Evolutionary conservation across 1,140 invertebrate genomes (phyloP), one percentile per base, ranked within the genome.

Genomic region (Microplitis demolitor): DNA sequence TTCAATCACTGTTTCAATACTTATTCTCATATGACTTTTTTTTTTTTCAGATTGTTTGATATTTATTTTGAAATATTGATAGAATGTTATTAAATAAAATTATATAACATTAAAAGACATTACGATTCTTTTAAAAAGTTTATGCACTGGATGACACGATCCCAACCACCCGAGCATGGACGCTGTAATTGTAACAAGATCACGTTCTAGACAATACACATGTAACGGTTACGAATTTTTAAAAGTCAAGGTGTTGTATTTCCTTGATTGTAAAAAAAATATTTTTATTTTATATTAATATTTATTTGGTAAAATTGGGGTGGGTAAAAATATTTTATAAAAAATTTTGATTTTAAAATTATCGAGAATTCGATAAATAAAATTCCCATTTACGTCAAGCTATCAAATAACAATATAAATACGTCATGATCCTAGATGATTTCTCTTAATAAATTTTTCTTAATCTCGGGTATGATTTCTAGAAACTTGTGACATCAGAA

Each of bases 171-270:
- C 45, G 24, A 50, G 63, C 16, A 66, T 54, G 4, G 24, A 14
- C n/a, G 4, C 5, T 54, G 53, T 16, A 11, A 37, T 50, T 14
- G 14, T 66, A 66, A 66, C 50, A 66, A 66, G 24, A 51, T 66
- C 45, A 14, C 63, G 63, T 66, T 66, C 63, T 66, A 66, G 63
- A 39, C 45, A 53, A 13, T 66, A 51, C 63, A 50, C 63, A 66
- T 39, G 16, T 53, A 16, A 66, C 45, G 63, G 63, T 53, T 66
- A 39, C 16, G 24, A 66, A 66, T 34, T 66, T 33, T 63, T 24
- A 24, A 63, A 63, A 34, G 39, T 66, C 24, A 51, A 51, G 63
- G 63, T 51, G 63, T 66, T 39, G 35, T 35, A 51, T 31, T 60
- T 60, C 24, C 58, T 5, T 11, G 8, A 34, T 60, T 34, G 6